Evolutionary conservation across 2,113 vertebrate species (phyloP).

Genomic region (Chroicocephalus ridibundus): DNA sequence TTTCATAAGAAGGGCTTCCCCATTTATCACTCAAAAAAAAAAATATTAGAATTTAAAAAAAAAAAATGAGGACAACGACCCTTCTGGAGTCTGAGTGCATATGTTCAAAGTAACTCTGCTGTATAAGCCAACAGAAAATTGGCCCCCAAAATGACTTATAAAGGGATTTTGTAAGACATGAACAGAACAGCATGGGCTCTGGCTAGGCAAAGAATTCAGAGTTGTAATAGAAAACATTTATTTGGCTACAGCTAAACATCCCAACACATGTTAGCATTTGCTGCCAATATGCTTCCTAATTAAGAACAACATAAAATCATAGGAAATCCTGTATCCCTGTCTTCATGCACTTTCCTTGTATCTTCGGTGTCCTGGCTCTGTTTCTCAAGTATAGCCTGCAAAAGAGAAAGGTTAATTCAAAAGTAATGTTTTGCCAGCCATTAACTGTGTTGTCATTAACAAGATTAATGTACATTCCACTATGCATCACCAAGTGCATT

Average conservation of each 20-base stretch:
- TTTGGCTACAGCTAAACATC: constrained; percentile 88
- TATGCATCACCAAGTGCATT: constrained; percentile 69
- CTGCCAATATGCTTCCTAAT: constrained; percentile 90
- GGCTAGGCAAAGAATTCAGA: constrained; percentile 82
- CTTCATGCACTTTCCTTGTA: constrained; percentile 71
- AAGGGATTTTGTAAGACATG: constrained; percentile 83
- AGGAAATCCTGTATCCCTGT: constrained; percentile 83
- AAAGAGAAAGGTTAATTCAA: constrained; percentile 68
- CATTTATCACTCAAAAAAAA: constrained; percentile 2
- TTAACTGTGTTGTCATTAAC: constrained; percentile 73
- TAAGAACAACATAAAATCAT: constrained; percentile 89
- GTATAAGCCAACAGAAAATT: constrained; percentile 81
- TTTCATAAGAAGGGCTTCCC: constrained; percentile 30
- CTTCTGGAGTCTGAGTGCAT: constrained; percentile 66
- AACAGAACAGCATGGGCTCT: constrained; percentile 86
- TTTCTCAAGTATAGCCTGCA: constrained; percentile 63
- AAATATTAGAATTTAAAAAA: background rate
- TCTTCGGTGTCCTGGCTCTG: constrained; percentile 63
- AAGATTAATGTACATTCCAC: constrained; percentile 78
- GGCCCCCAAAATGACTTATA: constrained; percentile 86
- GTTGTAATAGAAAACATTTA: constrained; percentile 94
- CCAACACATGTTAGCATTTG: constrained; percentile 89
- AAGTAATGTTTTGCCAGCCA: constrained; percentile 77
- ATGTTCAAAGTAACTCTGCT: constrained; percentile 68
- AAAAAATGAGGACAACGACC: constrained; percentile 57